phyloP scores from a whole-genome alignment of 2,888 invertebrate species.

The Bursaphelenchus okinawaensis region DNA sequence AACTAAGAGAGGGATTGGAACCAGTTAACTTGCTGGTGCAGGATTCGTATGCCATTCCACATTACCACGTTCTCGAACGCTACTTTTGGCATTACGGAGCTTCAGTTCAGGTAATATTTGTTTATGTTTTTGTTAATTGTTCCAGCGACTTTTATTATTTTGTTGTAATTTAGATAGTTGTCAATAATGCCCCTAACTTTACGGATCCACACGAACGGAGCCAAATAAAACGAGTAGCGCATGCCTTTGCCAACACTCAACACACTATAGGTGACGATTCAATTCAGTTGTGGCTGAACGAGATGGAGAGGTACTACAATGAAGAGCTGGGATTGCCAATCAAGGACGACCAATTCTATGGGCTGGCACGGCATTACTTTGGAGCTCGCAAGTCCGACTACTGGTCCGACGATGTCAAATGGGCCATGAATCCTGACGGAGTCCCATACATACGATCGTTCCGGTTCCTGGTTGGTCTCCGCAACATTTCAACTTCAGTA shows the following conservation, averaged over 20 bases:
- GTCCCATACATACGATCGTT: constrained; percentile 20
- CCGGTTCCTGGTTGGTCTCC: constrained; percentile 54
- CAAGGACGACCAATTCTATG: constrained; percentile 42
- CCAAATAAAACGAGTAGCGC: constrained; percentile 42
- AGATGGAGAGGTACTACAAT: constrained; percentile 52
- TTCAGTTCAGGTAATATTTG: constrained; percentile 38
- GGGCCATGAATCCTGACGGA: constrained; percentile 34
- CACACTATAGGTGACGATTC: constrained; percentile 56
- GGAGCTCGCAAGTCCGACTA: constrained; percentile 40
- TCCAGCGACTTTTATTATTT: not conserved
- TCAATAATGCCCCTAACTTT: constrained; percentile 56
- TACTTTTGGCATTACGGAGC: constrained; percentile 57
- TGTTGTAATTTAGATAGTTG: constrained; percentile 36
- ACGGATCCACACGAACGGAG: constrained; percentile 36
- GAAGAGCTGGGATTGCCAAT: constrained; percentile 39
- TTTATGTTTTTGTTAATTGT: not conserved
- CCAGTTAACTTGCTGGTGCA: constrained; percentile 53
- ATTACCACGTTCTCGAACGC: constrained; percentile 39
- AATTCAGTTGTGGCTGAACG: constrained; percentile 55
- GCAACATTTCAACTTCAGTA: constrained; percentile 48
- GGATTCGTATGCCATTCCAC: constrained; percentile 56
- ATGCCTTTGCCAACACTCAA: constrained; percentile 51
- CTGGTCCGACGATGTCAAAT: constrained; percentile 50
- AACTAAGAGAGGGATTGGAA: constrained; percentile 42
- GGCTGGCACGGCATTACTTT: constrained; percentile 46